Percentiles rank a stretch among this genome's conserved stretches.
These are phyloP conservation scores for Eurytoma californica DNA, from an alignment of 2,888 invertebrate species.

Conservation along the genomic window DNA sequence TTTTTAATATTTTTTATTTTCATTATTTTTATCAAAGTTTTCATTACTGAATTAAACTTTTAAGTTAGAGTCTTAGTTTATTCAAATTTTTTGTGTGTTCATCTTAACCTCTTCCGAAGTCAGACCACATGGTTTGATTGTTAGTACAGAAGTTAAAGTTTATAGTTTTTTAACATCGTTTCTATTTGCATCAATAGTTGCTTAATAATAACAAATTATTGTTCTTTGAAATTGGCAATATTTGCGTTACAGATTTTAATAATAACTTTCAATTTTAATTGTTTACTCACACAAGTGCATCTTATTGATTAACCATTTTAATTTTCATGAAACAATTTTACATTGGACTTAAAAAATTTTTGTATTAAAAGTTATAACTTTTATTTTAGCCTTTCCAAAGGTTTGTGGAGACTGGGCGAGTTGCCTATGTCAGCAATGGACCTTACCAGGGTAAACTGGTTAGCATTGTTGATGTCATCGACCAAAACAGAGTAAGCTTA, in stretches of 20 bases:
- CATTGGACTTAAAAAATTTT: too few relatives aligned
- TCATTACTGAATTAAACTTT: not conserved
- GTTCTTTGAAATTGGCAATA: not conserved
- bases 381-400: conserved; percentile 87
- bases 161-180: not conserved
- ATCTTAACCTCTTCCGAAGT: conserved; percentile 35
- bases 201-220: not conserved
- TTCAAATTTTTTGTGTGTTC: not conserved
- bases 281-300: not conserved
- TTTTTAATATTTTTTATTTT: conserved; percentile 20
- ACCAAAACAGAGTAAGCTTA: conserved; percentile 90
- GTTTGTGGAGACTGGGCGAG: conserved; percentile 97
- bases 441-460: conserved; percentile 93
- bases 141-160: not conserved
- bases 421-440: conserved; percentile 96
- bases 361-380: conserved; percentile 26
- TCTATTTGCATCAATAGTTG: too few relatives aligned
- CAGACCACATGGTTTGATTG: conserved; percentile 39
- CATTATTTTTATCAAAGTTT: not conserved
- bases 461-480: conserved; percentile 96
- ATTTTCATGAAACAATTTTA: too few relatives aligned
- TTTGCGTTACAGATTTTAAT: not conserved
- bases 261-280: not conserved
- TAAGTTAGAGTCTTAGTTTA: not conserved
- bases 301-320: not conserved